A percentile compares a stretch with the other conserved stretches of the same genome.
These are phyloP conservation scores for Catostomus latipinnis DNA, from an alignment of 2,797 vertebrate species.

Conservation along the genomic window DNA sequence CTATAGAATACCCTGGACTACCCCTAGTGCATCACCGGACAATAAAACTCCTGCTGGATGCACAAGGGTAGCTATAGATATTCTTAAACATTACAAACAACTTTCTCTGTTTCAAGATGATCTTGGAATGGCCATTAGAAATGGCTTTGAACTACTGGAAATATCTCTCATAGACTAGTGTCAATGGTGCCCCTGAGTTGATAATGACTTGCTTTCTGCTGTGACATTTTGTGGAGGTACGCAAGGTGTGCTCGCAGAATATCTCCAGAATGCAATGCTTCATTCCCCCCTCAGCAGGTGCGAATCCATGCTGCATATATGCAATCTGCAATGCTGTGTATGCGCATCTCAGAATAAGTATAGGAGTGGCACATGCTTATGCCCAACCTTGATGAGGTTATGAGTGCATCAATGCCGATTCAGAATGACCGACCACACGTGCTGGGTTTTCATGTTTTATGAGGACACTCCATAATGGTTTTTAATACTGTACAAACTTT, in stretches of 20 bases:
- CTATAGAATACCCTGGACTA: slow-evolving; percentile 62
- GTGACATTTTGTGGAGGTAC: slow-evolving; percentile 50
- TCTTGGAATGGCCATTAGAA: slow-evolving; percentile 72
- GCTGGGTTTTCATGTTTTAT: too few species aligned
- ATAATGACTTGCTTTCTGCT: slow-evolving; percentile 64
- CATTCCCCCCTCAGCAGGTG: slow-evolving; percentile 45
- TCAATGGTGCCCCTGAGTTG: slow-evolving; percentile 71
- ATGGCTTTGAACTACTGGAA: slow-evolving; percentile 70
- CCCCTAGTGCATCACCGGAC: slow-evolving; percentile 63
- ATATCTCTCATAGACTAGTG: slow-evolving; percentile 58
- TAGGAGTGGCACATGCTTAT: slow-evolving; percentile 2
- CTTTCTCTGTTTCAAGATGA: slow-evolving; percentile 62
- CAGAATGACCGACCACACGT: neutral
- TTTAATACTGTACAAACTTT: too few species aligned
- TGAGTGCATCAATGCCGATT: neutral
- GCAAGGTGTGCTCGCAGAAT: slow-evolving; percentile 32
- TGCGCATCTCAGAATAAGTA: slow-evolving; percentile 24
- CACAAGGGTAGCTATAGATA: slow-evolving; percentile 63
- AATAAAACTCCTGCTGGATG: slow-evolving; percentile 67
- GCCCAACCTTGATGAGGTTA: slow-evolving; percentile 35
- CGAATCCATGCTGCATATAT: slow-evolving; percentile 37
- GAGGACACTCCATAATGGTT: too few species aligned
- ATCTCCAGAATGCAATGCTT: slow-evolving; percentile 45
- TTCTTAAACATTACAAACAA: slow-evolving; percentile 74
- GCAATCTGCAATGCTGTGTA: slow-evolving; percentile 42